These are phyloP conservation scores for Amaurobius ferox DNA, from an alignment of 2,888 invertebrate genomes.

Conservation along the genomic window DNA sequence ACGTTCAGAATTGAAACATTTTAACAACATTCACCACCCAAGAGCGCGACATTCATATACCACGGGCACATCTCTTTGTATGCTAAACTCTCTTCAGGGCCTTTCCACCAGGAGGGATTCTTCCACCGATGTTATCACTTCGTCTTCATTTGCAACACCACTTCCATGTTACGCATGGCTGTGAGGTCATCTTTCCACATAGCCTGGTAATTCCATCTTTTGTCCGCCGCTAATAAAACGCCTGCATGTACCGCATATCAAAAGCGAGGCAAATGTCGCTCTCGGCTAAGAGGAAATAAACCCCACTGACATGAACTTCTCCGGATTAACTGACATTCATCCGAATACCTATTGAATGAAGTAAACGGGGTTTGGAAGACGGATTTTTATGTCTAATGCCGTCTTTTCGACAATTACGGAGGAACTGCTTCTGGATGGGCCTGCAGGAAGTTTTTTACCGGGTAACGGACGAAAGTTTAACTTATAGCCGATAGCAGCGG, in stretches of 20 bases:
- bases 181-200: not conserved
- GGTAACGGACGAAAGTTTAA: conserved; percentile 60
- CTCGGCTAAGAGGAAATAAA: conserved; percentile 9
- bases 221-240: not conserved
- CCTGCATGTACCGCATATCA: not conserved
- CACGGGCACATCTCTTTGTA: no score
- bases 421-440: not conserved
- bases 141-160: not conserved
- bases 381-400: not conserved
- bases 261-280: not conserved
- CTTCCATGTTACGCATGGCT: not conserved
- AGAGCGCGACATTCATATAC: no score
- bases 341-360: conserved; percentile 5
- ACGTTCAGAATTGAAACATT: no score
- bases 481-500: conserved; percentile 50
- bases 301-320: conserved; percentile 39
- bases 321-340: conserved; percentile 3
- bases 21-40: no score
- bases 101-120: no score
- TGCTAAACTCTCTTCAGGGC: no score
- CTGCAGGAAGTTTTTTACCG: not conserved
- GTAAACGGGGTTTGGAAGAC: not conserved
- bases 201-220: not conserved
- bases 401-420: not conserved
- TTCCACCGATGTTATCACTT: no score